Evolutionary conservation across 2,888 invertebrate species (phyloP).

Genomic region (Diploptera punctata): DNA sequence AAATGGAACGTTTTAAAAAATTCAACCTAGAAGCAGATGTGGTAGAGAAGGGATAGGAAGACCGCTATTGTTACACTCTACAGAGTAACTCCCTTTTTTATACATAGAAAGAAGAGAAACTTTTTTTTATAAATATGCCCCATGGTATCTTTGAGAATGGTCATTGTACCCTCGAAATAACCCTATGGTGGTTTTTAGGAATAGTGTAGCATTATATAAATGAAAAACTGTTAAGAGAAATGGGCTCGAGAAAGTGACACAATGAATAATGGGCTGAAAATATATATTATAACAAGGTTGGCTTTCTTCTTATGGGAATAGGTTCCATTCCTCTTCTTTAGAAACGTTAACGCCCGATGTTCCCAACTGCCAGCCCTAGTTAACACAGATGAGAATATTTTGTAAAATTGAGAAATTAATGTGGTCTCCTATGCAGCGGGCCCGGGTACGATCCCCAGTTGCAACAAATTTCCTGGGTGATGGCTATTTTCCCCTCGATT

Average conservation of each 20-base stretch:
- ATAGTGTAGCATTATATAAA: conserved; percentile 22
- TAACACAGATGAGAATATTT: too few species aligned
- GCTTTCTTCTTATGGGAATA: not conserved
- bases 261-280: conserved; percentile 31
- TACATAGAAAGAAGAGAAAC: not conserved
- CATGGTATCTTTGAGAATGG: conserved; percentile 25
- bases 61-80: conserved; percentile 30
- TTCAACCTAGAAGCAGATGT: conserved; percentile 36
- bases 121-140: conserved; percentile 19
- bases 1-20: conserved; percentile 37
- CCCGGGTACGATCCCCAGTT: too few species aligned
- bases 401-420: too few species aligned
- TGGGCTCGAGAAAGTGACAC: conserved; percentile 25
- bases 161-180: conserved; percentile 25
- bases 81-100: conserved; percentile 26
- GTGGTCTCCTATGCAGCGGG: too few species aligned
- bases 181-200: conserved; percentile 17
- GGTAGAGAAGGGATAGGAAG: not conserved
- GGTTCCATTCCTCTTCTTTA: not conserved
- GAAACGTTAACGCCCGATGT: conserved; percentile 21
- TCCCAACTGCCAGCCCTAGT: conserved; percentile 29
- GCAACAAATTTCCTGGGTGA: too few species aligned
- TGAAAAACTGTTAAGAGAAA: conserved; percentile 2
- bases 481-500: too few species aligned
- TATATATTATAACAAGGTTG: conserved; percentile 28